These are phyloP conservation scores for Leptinotarsa tumamoca DNA, from an alignment of 2,888 invertebrate genomes.

Conservation along the genomic window DNA sequence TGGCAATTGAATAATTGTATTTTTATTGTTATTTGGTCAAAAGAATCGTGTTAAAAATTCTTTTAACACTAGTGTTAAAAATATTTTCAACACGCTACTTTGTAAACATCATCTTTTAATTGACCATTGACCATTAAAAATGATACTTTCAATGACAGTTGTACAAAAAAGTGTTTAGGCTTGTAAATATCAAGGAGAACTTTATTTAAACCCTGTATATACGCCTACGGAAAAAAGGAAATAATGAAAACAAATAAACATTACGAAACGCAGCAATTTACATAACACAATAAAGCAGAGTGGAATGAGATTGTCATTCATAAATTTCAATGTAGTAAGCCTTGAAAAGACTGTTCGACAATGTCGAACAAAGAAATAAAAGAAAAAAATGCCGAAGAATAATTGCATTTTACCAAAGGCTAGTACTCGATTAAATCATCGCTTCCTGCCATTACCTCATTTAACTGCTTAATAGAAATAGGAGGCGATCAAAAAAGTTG, in stretches of 20 bases:
- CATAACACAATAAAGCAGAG: constrained; percentile 28
- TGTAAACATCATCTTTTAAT: too few species aligned
- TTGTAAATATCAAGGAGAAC: too few species aligned
- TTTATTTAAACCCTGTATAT: neutral
- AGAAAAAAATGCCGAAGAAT: constrained; percentile 32
- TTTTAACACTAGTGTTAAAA: too few species aligned
- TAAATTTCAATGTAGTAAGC: constrained; percentile 36
- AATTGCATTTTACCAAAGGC: constrained; percentile 38
- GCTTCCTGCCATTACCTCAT: constrained; percentile 48
- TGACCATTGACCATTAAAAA: too few species aligned
- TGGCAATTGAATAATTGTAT: too few species aligned
- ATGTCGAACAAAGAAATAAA: constrained; percentile 36
- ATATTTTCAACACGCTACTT: too few species aligned
- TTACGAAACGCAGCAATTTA: constrained; percentile 26
- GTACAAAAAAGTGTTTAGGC: neutral
- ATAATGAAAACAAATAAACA: constrained; percentile 23
- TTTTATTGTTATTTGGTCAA: too few species aligned
- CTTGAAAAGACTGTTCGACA: constrained; percentile 36
- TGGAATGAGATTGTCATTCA: constrained; percentile 24
- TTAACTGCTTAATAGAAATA: constrained; percentile 40
- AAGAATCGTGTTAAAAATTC: too few species aligned
- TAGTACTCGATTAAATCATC: constrained; percentile 28
- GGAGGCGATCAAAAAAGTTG: constrained; percentile 30
- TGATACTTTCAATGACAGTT: neutral
- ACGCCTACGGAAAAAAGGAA: neutral